Conservation (phyloP, 2,888 invertebrate genomes). For the Stenodera caucasica region DNA sequence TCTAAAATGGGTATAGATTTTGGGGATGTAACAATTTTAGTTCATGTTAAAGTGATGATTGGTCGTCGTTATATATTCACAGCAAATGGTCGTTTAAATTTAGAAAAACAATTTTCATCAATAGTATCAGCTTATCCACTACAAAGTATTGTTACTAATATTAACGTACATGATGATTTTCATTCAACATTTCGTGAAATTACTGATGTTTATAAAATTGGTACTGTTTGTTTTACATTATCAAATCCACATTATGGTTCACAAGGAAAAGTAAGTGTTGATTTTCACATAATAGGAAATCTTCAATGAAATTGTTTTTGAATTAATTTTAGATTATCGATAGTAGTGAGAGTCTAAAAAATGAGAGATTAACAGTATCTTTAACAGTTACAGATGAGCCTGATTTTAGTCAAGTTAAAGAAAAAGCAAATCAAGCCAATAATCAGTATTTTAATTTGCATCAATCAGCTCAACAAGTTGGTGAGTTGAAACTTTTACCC, state of each 20-base stretch:
- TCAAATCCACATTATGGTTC: slow-evolving; percentile 77
- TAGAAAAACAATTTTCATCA: slow-evolving; percentile 74
- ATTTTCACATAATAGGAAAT: background rate
- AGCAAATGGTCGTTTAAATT: slow-evolving; percentile 63
- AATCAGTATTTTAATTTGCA: background rate
- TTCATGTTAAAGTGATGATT: slow-evolving; percentile 72
- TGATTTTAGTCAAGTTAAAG: background rate
- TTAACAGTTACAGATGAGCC: slow-evolving; percentile 7
- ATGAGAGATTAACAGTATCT: slow-evolving; percentile 1
- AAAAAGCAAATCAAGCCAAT: background rate
- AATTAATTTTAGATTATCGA: slow-evolving; percentile 60
- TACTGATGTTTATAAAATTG: slow-evolving; percentile 69
- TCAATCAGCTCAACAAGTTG: slow-evolving; percentile 9
- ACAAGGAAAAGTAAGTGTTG: slow-evolving; percentile 67
- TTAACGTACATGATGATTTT: slow-evolving; percentile 55
- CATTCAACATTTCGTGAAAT: slow-evolving; percentile 52
- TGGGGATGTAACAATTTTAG: slow-evolving; percentile 65
- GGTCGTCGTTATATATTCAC: slow-evolving; percentile 68
- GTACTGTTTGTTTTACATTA: slow-evolving; percentile 74
- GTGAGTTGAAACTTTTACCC: too few relatives aligned
- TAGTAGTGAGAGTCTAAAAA: slow-evolving; percentile 46
- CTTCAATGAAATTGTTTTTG: slow-evolving; percentile 2
- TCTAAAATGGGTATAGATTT: slow-evolving; percentile 78
- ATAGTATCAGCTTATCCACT: slow-evolving; percentile 67
- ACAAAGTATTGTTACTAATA: slow-evolving; percentile 66